Evolutionary conservation across 2,888 invertebrate species (phyloP).

Genomic region (Ormyrus labotus): DNA sequence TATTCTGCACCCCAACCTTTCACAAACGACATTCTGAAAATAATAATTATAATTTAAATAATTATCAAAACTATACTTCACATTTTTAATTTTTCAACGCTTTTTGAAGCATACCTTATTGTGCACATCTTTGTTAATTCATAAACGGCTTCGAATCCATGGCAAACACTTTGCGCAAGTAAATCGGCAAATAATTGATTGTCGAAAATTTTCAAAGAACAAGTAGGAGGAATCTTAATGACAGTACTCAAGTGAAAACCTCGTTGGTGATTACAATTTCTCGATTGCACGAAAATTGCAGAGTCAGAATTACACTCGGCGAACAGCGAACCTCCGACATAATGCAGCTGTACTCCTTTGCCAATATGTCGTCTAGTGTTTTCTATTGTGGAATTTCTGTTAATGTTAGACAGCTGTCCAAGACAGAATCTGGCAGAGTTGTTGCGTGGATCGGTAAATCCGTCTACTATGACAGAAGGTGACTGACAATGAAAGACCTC

Average conservation of each 20-base stretch:
- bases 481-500: conserved; percentile 96
- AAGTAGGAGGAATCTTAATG: conserved; percentile 98
- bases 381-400: conserved; percentile 99
- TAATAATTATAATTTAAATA: neutral
- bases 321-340: conserved; percentile 97
- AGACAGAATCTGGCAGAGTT: conserved; percentile 97
- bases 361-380: conserved; percentile 99
- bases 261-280: conserved; percentile 98
- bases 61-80: neutral
- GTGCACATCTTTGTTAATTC: conserved; percentile 99
- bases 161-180: conserved; percentile 95
- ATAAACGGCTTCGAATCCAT: conserved; percentile 99
- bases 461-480: conserved; percentile 96
- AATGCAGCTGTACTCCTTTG: conserved; percentile 95
- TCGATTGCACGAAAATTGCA: conserved; percentile 98
- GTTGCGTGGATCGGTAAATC: conserved; percentile 98
- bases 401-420: conserved; percentile 98
- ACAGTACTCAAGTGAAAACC: conserved; percentile 99
- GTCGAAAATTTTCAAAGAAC: conserved; percentile 98
- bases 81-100: neutral
- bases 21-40: conserved; percentile 94
- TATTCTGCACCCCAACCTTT: conserved; percentile 99
- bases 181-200: conserved; percentile 97
- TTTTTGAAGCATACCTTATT: conserved; percentile 79
- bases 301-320: conserved; percentile 98